These are phyloP conservation scores for Sminthurinus aureus DNA, from an alignment of 2,888 invertebrate genomes.

Conservation along the genomic window DNA sequence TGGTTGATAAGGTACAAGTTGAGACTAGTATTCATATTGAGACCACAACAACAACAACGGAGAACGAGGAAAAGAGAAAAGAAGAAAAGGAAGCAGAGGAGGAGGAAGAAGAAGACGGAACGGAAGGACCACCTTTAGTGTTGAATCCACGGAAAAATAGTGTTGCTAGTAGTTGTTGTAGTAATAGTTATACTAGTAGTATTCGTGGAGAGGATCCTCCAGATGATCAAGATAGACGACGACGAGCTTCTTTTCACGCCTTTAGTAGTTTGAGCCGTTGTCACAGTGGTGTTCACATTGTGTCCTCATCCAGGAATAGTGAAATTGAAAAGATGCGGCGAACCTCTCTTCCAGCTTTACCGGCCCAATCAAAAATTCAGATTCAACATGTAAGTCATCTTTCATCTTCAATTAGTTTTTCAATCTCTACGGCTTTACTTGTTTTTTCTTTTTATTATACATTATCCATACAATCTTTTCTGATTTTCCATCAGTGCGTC, in stretches of 20 bases:
- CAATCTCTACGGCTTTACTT: slow-evolving; percentile 6
- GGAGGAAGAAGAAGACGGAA: background rate
- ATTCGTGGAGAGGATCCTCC: background rate
- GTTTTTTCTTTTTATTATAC: background rate
- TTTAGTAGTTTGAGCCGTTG: slow-evolving; percentile 29
- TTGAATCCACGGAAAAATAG: background rate
- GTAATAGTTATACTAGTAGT: background rate
- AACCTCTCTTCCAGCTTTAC: slow-evolving; percentile 59
- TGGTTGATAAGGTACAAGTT: background rate
- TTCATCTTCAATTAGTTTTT: background rate
- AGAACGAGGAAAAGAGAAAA: background rate
- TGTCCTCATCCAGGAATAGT: slow-evolving; percentile 22
- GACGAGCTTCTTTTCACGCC: slow-evolving; percentile 21
- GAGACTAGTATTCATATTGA: background rate
- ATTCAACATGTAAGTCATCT: slow-evolving; percentile 55
- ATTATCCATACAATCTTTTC: background rate
- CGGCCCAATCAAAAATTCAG: slow-evolving; percentile 48
- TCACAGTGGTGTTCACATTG: slow-evolving; percentile 39
- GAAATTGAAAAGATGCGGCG: slow-evolving; percentile 57
- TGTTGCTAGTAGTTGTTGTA: background rate
- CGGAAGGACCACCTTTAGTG: background rate
- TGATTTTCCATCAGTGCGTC: background rate
- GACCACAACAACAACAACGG: background rate
- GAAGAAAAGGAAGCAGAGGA: background rate
- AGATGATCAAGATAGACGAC: slow-evolving; percentile 21